A percentile compares a stretch with the other conserved stretches of the same genome.
Conservation (phyloP, 2,113 vertebrate species). For the Heterotis niloticus region DNA sequence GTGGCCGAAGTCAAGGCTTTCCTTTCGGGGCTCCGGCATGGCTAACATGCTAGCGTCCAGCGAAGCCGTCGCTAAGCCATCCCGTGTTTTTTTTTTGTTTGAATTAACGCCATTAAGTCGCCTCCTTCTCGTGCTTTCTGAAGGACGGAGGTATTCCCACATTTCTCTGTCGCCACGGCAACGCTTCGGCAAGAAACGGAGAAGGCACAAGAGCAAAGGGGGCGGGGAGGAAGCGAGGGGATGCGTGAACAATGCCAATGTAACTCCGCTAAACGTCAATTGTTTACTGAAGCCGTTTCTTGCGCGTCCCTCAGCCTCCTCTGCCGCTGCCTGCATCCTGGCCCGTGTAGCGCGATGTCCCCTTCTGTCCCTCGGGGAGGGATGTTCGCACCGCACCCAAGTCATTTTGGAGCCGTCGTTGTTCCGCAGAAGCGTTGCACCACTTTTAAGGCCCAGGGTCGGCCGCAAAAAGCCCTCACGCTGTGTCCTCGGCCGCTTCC, state of each 20-base stretch:
- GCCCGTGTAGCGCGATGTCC: too few relatives aligned
- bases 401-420: neutral
- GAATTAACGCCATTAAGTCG: constrained; percentile 53
- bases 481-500: neutral
- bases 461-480: too few relatives aligned
- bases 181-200: constrained; percentile 67
- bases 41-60: constrained; percentile 49
- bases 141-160: constrained; percentile 76
- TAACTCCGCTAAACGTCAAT: constrained; percentile 21
- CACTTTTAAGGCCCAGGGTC: too few relatives aligned
- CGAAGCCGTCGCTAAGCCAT: constrained; percentile 42
- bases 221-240: constrained; percentile 37
- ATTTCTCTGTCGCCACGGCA: constrained; percentile 72
- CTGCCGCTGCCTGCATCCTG: too few relatives aligned
- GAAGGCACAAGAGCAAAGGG: constrained; percentile 29
- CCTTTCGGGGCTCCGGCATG: constrained; percentile 25
- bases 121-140: constrained; percentile 45
- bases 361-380: too few relatives aligned
- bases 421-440: neutral
- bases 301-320: neutral
- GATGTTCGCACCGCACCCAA: too few relatives aligned
- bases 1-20: neutral
- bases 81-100: constrained; percentile 47
- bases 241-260: constrained; percentile 44
- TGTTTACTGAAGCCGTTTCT: constrained; percentile 17